These are phyloP conservation scores for Polyergus mexicanus DNA, from an alignment of 1,140 invertebrate genomes.

Conservation along the genomic window DNA sequence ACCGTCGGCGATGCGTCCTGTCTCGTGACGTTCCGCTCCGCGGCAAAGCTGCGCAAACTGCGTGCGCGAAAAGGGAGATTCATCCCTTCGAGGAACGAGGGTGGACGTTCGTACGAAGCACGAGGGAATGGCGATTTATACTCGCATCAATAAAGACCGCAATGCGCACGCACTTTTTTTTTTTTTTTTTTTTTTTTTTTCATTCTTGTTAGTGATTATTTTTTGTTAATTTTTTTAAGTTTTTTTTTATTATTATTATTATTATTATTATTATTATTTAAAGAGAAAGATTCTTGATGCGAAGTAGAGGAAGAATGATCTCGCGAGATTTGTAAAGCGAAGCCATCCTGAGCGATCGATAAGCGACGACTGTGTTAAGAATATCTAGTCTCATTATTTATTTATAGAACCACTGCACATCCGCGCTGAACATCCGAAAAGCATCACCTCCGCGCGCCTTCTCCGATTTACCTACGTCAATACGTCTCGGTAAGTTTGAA, in stretches of 20 bases:
- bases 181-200: slow-evolving; percentile 26
- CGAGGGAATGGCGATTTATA: slow-evolving; percentile 27
- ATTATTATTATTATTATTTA: too few species aligned
- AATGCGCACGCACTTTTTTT: slow-evolving; percentile 6
- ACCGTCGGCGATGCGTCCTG: slow-evolving; percentile 22
- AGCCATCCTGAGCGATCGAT: slow-evolving; percentile 49
- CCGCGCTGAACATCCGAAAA: neutral
- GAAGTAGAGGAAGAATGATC: neutral
- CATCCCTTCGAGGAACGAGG: slow-evolving; percentile 23
- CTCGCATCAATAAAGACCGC: slow-evolving; percentile 17
- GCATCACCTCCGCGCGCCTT: neutral
- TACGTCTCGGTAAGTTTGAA: neutral
- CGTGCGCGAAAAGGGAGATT: slow-evolving; percentile 27
- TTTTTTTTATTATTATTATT: too few species aligned
- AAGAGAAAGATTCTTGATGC: neutral
- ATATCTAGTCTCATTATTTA: slow-evolving; percentile 46
- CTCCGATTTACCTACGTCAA: neutral
- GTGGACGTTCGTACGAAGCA: slow-evolving; percentile 10
- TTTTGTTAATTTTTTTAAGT: neutral
- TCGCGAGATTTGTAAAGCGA: slow-evolving; percentile 28
- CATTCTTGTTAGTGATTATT: neutral
- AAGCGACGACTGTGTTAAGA: slow-evolving; percentile 45
- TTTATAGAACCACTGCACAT: slow-evolving; percentile 14
- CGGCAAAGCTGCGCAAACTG: slow-evolving; percentile 28
- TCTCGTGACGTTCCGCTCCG: slow-evolving; percentile 2